phyloP scores from a whole-genome alignment of 2,888 invertebrate species.

The Phrixothrix hirtus region DNA sequence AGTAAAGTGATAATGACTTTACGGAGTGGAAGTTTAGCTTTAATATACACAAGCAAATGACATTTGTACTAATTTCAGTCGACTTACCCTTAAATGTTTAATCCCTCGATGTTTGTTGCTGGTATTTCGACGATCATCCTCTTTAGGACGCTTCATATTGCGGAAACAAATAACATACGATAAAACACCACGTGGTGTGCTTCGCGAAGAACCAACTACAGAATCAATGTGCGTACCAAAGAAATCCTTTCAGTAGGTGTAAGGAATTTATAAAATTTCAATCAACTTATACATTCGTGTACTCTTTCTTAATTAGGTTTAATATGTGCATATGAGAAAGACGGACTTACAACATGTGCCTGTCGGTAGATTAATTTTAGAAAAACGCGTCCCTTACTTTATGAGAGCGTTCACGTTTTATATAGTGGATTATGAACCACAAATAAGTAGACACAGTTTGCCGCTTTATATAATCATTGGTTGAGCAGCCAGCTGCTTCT shows the following conservation, averaged over 20 bases:
- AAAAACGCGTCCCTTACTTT: constrained; percentile 3
- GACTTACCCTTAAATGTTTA: constrained; percentile 14
- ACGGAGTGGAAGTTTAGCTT: no score
- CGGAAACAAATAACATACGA: constrained; percentile 4
- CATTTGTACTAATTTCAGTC: constrained; percentile 5
- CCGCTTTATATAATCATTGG: constrained; percentile 8
- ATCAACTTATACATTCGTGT: background rate
- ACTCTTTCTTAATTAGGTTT: background rate
- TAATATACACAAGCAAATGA: background rate
- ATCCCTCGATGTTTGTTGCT: constrained; percentile 12
- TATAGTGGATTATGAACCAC: background rate
- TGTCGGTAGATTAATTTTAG: constrained; percentile 5
- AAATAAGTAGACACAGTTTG: constrained; percentile 2
- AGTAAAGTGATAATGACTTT: no score
- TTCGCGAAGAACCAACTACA: constrained; percentile 5
- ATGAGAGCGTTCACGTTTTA: background rate
- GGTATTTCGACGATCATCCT: constrained; percentile 9
- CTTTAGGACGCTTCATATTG: constrained; percentile 20
- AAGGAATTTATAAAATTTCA: constrained; percentile 8
- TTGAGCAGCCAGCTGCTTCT: constrained; percentile 22
- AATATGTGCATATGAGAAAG: background rate
- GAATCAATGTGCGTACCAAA: constrained; percentile 18
- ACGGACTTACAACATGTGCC: constrained; percentile 2
- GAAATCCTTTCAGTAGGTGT: constrained; percentile 18
- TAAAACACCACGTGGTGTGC: constrained; percentile 19